A percentile compares a stretch with the other conserved stretches of the same genome.
These are phyloP conservation scores for Amorpha juglandis DNA, from an alignment of 2,888 invertebrate species.

Conservation along the genomic window DNA sequence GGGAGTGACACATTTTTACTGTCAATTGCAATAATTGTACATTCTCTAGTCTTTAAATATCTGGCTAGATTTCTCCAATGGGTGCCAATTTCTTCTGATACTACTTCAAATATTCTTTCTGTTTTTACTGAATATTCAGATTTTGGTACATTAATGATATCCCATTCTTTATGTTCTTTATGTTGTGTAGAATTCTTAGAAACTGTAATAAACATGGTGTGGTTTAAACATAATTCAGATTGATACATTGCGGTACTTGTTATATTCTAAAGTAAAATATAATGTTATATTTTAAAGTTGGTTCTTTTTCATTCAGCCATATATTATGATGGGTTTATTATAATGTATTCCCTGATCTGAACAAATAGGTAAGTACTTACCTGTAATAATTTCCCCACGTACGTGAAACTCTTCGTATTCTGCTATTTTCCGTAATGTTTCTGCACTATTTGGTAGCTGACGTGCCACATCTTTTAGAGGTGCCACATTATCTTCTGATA, in stretches of 20 bases:
- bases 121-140: conserved; percentile 47
- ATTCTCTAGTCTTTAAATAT: conserved; percentile 65
- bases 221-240: neutral
- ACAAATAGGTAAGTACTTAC: conserved; percentile 46
- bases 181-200: neutral
- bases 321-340: no score
- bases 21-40: conserved; percentile 67
- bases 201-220: neutral
- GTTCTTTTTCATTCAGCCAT: no score
- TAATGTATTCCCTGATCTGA: neutral
- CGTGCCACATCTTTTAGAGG: conserved; percentile 64
- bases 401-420: conserved; percentile 57
- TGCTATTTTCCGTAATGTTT: conserved; percentile 52
- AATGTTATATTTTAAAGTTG: no score
- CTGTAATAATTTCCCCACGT: conserved; percentile 51
- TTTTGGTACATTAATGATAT: neutral
- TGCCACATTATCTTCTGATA: conserved; percentile 66
- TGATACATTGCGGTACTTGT: no score
- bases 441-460: conserved; percentile 50
- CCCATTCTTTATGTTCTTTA: neutral
- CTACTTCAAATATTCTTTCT: conserved; percentile 59
- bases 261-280: no score
- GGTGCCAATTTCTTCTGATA: conserved; percentile 66
- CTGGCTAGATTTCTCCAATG: conserved; percentile 71
- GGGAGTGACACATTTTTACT: conserved; percentile 44